These are phyloP conservation scores for Samia ricini DNA, from an alignment of 1,140 invertebrate genomes.

Conservation along the genomic window DNA sequence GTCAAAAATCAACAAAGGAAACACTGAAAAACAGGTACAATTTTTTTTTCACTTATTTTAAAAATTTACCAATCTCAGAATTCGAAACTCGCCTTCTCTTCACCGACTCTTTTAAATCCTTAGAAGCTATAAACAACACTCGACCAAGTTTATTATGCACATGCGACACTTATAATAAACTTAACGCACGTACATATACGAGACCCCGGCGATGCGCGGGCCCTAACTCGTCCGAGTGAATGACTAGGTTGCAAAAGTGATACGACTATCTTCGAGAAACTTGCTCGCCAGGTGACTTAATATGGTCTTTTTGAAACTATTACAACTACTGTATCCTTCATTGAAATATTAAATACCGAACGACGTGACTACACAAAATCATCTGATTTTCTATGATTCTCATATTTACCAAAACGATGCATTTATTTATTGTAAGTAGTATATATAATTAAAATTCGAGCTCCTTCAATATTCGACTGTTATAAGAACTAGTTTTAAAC, in stretches of 20 bases:
- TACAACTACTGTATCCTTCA: too few relatives aligned
- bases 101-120: too few relatives aligned
- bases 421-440: too few relatives aligned
- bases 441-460: conserved; percentile 8
- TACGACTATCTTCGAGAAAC: conserved; percentile 40
- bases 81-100: conserved; percentile 61
- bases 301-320: too few relatives aligned
- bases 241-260: conserved; percentile 71
- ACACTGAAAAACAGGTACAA: conserved; percentile 75
- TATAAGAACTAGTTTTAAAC: conserved; percentile 34
- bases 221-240: conserved; percentile 65
- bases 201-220: conserved; percentile 22
- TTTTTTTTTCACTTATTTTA: too few relatives aligned
- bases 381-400: conserved; percentile 3
- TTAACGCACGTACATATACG: conserved; percentile 60
- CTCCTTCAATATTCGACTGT: conserved; percentile 23
- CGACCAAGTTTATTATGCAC: conserved; percentile 73
- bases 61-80: conserved; percentile 73
- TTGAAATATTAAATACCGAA: too few relatives aligned
- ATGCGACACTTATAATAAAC: too few relatives aligned
- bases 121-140: conserved; percentile 74
- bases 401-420: neutral
- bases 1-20: conserved; percentile 76
- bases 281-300: conserved; percentile 27
- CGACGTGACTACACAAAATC: too few relatives aligned